phyloP scores from a whole-genome alignment of 2,113 vertebrate genomes.

The Montifringilla adamsi region DNA sequence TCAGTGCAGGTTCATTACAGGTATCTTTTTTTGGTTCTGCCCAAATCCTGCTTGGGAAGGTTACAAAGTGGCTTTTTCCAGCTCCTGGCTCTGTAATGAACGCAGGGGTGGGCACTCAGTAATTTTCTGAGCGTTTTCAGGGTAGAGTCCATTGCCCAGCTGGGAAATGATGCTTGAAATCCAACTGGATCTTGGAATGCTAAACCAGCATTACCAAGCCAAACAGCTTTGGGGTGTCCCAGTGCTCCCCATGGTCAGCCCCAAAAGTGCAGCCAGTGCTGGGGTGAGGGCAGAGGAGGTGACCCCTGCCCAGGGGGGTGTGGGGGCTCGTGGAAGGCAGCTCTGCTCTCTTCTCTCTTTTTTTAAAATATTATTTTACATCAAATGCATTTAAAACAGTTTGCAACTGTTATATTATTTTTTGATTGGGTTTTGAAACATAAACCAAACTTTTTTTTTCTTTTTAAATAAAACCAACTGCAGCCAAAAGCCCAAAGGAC shows the following conservation, averaged over 20 bases:
- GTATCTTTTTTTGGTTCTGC: neutral
- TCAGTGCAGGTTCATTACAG: neutral
- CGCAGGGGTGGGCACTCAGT: neutral
- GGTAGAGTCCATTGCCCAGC: fast-evolving
- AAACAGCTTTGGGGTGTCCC: neutral
- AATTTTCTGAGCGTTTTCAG: neutral
- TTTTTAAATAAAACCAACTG: neutral
- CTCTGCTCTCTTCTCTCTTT: neutral
- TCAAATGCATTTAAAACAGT: neutral
- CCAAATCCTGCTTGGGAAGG: neutral
- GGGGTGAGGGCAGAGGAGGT: neutral
- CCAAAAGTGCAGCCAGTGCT: neutral
- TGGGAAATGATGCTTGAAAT: neutral
- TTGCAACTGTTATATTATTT: neutral
- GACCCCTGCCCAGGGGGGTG: neutral
- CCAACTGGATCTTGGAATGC: neutral
- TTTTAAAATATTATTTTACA: neutral
- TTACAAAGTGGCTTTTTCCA: neutral
- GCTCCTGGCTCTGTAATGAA: neutral
- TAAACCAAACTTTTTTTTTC: neutral
- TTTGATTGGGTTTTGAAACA: neutral
- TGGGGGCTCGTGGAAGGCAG: fast-evolving
- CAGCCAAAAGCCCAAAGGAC: neutral
- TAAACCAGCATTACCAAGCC: neutral
- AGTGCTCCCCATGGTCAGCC: neutral